Evolutionary conservation across 2,113 vertebrate genomes (phyloP), one percentile per base, ranked within the genome.

Genomic region (Psittacula cyanocephala): DNA sequence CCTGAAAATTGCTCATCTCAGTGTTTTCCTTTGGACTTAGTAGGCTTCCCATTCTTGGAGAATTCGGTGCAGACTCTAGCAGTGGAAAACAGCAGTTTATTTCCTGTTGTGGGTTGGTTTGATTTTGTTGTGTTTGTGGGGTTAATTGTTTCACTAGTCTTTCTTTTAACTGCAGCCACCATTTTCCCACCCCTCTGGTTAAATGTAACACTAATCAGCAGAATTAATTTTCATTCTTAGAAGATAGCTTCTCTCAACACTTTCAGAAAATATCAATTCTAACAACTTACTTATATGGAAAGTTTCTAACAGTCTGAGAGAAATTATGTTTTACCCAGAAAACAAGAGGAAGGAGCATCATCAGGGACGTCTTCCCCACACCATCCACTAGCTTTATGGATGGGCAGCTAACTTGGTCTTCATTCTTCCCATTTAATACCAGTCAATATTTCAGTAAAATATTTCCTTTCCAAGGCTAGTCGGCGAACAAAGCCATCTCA

Each of bases 11-110:
- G 91, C 55, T 98, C 13, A 74, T 93, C 83, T 98, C 98, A 69
- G 75, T 80, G 3, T 74, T 97, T 93, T 97, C 95, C 95, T 98
- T 97, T 68, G 82, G 89, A 87, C 18, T 96, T 84, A 97, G 50
- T 0, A 68, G 87, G 91, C 95, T 97, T 94, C 96, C 97, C 92
- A 95, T 93, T 94, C 97, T 98, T 80, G 98, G 98, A 97, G 98
- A 98, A 88, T 95, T 98, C 70, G 98, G 98, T 70, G 97, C 97
- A 96, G 98, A 98, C 89, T 98, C 98, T 98, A 96, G 93, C 93
- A 97, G 85, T 83, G 85, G 94, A 96, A 97, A 96, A 97, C 75
- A 92, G 80, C 39, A 97, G 81, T 77, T 98, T 47, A 92, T 69
- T 47, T 75, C 47, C 69, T 64, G 16, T 2, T 59, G 6, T 7